Evolutionary conservation across 1,140 invertebrate species (phyloP).

Genomic region (Liolophura sinensis): DNA sequence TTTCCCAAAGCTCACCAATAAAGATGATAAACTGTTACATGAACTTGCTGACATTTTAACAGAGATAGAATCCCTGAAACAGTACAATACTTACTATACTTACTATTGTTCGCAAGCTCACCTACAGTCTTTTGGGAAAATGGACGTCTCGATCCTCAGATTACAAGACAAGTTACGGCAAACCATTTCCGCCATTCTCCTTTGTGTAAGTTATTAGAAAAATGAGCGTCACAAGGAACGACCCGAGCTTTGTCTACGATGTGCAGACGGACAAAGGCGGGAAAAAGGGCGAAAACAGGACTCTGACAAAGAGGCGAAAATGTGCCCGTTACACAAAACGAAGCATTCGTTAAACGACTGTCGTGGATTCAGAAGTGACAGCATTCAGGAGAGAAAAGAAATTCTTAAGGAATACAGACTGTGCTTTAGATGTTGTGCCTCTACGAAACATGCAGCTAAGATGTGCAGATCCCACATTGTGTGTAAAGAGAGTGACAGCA

Average conservation of each 20-base stretch:
- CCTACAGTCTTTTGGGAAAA: slow-evolving; percentile 15
- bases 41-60: slow-evolving; percentile 15
- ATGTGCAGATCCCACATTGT: too few relatives aligned
- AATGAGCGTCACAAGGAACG: slow-evolving; percentile 4
- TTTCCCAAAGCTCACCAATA: slow-evolving; percentile 17
- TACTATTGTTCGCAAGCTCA: slow-evolving; percentile 19
- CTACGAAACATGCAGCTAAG: background rate
- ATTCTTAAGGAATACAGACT: slow-evolving; percentile 2
- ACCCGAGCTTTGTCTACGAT: slow-evolving; percentile 23
- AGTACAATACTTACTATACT: slow-evolving; percentile 8
- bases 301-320: background rate
- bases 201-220: slow-evolving; percentile 16
- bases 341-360: slow-evolving; percentile 9
- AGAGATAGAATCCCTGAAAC: slow-evolving; percentile 16
- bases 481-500: too few relatives aligned
- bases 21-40: slow-evolving; percentile 15
- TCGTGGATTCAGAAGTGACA: too few relatives aligned
- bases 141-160: slow-evolving; percentile 15
- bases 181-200: background rate
- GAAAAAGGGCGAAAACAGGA: background rate
- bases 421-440: slow-evolving; percentile 12
- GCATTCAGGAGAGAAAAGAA: background rate
- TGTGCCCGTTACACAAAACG: slow-evolving; percentile 3
- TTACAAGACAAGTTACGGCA: slow-evolving; percentile 12
- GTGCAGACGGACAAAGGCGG: too few relatives aligned